Conservation (phyloP, 2,888 invertebrate species). For the Saturnia pavonia region DNA sequence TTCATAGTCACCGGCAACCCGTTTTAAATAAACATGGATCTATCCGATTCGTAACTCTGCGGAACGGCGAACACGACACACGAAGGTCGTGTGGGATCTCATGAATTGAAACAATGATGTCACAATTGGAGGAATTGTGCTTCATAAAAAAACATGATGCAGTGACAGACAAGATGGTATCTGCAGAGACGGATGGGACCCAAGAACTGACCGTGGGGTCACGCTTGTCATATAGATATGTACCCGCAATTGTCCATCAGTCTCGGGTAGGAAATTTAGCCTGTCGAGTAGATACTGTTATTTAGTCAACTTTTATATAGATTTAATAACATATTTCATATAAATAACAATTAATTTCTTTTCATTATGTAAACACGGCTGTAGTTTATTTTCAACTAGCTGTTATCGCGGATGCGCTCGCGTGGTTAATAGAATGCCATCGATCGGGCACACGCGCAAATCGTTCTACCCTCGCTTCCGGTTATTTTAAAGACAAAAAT, state of each 20-base stretch:
- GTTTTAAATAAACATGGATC: not conserved
- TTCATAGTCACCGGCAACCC: not conserved
- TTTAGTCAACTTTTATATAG: not conserved
- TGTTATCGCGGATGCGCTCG: too few relatives aligned
- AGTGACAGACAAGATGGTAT: slow-evolving; percentile 59
- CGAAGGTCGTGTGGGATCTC: slow-evolving; percentile 62
- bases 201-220: slow-evolving; percentile 21
- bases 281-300: not conserved
- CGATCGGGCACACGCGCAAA: too few relatives aligned
- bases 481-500: too few relatives aligned
- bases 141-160: slow-evolving; percentile 41
- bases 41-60: not conserved
- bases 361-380: not conserved
- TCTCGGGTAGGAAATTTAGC: not conserved
- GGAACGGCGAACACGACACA: slow-evolving; percentile 29
- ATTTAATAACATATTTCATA: not conserved
- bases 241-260: slow-evolving; percentile 12
- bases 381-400: too few relatives aligned
- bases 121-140: slow-evolving; percentile 62
- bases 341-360: not conserved
- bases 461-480: too few relatives aligned
- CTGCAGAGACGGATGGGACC: slow-evolving; percentile 41
- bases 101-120: slow-evolving; percentile 75
- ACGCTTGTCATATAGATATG: slow-evolving; percentile 13
- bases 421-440: too few relatives aligned